These are phyloP conservation scores for Eurypyga helias DNA, from an alignment of 2,113 vertebrate species.

Conservation along the genomic window DNA sequence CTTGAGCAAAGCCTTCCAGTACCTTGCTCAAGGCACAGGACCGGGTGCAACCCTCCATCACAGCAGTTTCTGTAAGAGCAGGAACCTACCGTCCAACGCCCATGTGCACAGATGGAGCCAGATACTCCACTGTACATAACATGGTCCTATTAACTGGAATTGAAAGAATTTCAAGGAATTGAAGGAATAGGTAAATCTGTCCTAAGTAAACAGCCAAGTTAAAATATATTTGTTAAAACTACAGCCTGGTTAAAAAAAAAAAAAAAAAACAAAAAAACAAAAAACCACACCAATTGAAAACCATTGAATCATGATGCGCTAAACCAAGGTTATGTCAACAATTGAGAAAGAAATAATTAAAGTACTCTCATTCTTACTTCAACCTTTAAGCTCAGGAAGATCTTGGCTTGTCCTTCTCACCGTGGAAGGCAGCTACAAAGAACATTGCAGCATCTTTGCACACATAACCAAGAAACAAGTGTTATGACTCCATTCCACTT, in stretches of 20 bases:
- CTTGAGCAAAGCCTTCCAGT: neutral
- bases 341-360: neutral
- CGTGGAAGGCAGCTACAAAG: neutral
- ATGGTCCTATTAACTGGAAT: too few relatives aligned
- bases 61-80: neutral
- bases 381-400: neutral
- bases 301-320: neutral
- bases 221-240: neutral
- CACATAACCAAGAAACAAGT: neutral
- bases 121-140: neutral
- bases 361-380: neutral
- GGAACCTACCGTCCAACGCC: neutral
- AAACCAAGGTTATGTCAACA: neutral
- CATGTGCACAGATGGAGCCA: rapidly evolving
- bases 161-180: too few relatives aligned
- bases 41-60: neutral
- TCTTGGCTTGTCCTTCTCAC: neutral
- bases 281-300: too few relatives aligned
- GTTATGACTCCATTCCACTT: neutral
- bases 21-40: neutral
- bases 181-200: neutral
- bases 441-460: neutral
- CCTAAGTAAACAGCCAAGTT: neutral
- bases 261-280: too few relatives aligned
- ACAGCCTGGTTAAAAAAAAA: neutral